Evolutionary conservation across 2,797 vertebrate genomes (phyloP), one percentile per base, ranked within the genome.

Genomic region (Tapera naevia): DNA sequence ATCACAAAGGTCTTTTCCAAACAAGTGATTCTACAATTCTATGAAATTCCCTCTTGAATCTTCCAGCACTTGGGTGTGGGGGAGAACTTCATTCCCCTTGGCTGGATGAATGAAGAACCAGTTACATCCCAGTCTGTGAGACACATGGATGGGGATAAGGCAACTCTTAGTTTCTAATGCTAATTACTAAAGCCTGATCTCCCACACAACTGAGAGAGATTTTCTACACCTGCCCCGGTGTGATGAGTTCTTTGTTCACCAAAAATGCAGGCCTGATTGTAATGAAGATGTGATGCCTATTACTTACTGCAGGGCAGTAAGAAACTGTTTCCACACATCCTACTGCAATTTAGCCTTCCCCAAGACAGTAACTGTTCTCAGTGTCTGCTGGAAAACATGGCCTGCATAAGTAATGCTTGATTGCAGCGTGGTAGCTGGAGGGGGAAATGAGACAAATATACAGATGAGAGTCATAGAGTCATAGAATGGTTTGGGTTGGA

Each of bases 151-250:
- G 30, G 22, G 8, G 25, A 12, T 25, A 53, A 62, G 23, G 61
- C 10, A 75, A 48, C 39, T 56, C 10, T 50, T 16, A 56, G n/a
- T 80, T 88, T 46, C 48, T 58, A n/a, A 37, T 11, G 9, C 10
- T 64, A 80, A 88, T 69, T 21, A 83, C 64, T 67, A 64, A 84
- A 67, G 27, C 32, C 10, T 64, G 24, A 43, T 45, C 39, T 60
- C 41, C 32, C 23, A 18, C 9, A 1, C 25, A 66, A 65, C 0
- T 0, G 24, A n/a, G 50, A 57, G 24, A 45, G 7, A 15, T 46
- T 83, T 90, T 79, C 45, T 54, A 13, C 65, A n/a, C 1, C 0
- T 67, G 43, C 64, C 51, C 45, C 33, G 19, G 17, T 10, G 8
- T 45, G 62, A 53, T 67, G 78, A 81, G 28, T 53, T 84, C 30